Conservation (phyloP, 2,113 vertebrate species). For the Gulo gulo region DNA sequence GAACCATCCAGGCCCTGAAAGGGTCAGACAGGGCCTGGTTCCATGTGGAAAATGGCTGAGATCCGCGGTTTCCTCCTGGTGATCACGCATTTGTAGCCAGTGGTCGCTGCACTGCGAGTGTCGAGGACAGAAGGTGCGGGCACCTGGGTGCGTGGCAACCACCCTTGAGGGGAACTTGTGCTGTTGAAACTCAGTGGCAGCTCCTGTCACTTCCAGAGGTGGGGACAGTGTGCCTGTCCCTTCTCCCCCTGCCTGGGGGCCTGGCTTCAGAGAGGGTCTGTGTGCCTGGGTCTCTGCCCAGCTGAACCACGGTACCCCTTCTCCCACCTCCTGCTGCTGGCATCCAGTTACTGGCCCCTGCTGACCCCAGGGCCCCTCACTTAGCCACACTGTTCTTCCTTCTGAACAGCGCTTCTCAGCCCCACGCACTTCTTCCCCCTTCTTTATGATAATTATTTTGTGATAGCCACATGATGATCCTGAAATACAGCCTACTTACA, state of each 20-base stretch:
- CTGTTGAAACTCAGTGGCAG: neutral
- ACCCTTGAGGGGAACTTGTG: too few relatives aligned
- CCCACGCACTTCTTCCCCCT: neutral
- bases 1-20: neutral
- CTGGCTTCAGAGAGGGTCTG: neutral
- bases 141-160: rapidly evolving
- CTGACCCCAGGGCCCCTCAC: neutral
- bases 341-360: neutral
- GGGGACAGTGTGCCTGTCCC: neutral
- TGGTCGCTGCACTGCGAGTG: neutral
- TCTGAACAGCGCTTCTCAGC: too few relatives aligned
- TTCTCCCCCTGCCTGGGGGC: neutral
- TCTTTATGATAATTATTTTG: neutral
- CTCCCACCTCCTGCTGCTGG: neutral
- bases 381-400: neutral
- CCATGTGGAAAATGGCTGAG: neutral
- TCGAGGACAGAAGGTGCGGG: neutral
- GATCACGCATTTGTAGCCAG: too few relatives aligned
- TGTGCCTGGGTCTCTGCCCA: neutral
- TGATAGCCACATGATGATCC: neutral
- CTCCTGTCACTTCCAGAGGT: neutral
- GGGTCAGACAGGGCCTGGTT: neutral
- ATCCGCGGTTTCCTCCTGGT: neutral
- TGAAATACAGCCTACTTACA: neutral
- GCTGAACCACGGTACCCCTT: neutral